These are phyloP conservation scores for Malacosoma neustria DNA, from an alignment of 2,888 invertebrate genomes.

Conservation along the genomic window DNA sequence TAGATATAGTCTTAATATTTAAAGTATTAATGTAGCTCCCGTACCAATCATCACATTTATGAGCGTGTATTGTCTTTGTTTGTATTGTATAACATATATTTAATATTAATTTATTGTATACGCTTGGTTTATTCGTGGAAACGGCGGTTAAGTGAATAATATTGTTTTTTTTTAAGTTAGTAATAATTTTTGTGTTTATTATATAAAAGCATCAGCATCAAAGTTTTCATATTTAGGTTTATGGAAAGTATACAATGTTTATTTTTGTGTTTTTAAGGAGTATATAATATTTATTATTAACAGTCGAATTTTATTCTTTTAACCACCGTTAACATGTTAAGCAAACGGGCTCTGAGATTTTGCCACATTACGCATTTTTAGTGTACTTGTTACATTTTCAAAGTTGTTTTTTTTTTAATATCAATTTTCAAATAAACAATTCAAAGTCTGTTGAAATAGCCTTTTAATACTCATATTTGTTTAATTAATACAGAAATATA, in stretches of 20 bases:
- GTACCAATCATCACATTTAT: background rate
- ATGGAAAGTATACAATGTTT: background rate
- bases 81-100: background rate
- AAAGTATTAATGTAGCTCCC: conserved; percentile 38
- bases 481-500: no score
- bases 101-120: background rate
- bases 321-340: background rate
- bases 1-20: conserved; percentile 65
- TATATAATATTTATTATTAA: background rate
- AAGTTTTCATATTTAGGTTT: background rate
- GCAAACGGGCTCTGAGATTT: background rate
- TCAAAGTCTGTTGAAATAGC: no score
- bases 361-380: background rate
- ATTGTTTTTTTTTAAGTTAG: background rate
- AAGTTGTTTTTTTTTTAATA: background rate
- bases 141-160: background rate
- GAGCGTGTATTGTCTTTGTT: background rate
- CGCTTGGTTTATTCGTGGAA: background rate
- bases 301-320: background rate
- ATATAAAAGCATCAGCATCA: no score
- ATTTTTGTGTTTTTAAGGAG: background rate
- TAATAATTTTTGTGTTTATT: background rate
- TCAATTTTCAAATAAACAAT: no score
- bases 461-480: no score
- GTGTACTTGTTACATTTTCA: background rate